Evolutionary conservation across 2,888 invertebrate genomes (phyloP).

Genomic region (Scaptomyza flava): DNA sequence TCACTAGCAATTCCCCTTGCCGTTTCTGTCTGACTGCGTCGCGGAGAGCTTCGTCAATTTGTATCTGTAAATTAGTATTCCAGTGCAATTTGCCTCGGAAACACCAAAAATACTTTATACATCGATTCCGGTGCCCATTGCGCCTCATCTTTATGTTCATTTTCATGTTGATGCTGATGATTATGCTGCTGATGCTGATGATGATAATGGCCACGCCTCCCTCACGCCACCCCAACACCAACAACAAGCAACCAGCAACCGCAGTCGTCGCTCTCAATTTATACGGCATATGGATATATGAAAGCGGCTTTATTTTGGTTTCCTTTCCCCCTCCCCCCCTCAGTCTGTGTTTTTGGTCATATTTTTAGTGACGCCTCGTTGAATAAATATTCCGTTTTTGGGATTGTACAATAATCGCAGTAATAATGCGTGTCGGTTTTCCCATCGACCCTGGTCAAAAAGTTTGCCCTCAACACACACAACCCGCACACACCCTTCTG

Average conservation of each 20-base stretch:
- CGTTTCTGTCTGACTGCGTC: slow-evolving; percentile 49
- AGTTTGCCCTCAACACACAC: neutral
- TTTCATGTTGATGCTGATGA: slow-evolving; percentile 32
- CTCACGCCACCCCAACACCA: slow-evolving; percentile 4
- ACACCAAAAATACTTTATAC: slow-evolving; percentile 61
- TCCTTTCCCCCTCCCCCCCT: slow-evolving; percentile 6
- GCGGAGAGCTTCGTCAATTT: slow-evolving; percentile 68
- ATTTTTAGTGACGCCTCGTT: slow-evolving; percentile 54
- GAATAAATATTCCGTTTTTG: slow-evolving; percentile 58
- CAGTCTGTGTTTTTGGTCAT: slow-evolving; percentile 36
- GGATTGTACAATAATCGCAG: slow-evolving; percentile 68
- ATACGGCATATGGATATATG: slow-evolving; percentile 29
- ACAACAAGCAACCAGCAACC: slow-evolving; percentile 5
- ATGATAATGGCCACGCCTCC: slow-evolving; percentile 25
- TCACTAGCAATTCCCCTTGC: slow-evolving; percentile 36
- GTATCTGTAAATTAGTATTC: slow-evolving; percentile 80
- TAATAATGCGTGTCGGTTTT: slow-evolving; percentile 62
- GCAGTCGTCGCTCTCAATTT: slow-evolving; percentile 26
- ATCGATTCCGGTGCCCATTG: slow-evolving; percentile 54
- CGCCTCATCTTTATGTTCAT: slow-evolving; percentile 12
- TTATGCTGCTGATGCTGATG: slow-evolving; percentile 20
- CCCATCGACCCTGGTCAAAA: neutral
- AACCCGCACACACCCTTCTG: slow-evolving; percentile 20
- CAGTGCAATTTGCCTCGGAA: slow-evolving; percentile 75
- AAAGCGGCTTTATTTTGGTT: slow-evolving; percentile 25